Percentiles rank a stretch among this genome's conserved stretches.
phyloP scores from a whole-genome alignment of 2,888 invertebrate species.

The Eupithecia abbreviata region DNA sequence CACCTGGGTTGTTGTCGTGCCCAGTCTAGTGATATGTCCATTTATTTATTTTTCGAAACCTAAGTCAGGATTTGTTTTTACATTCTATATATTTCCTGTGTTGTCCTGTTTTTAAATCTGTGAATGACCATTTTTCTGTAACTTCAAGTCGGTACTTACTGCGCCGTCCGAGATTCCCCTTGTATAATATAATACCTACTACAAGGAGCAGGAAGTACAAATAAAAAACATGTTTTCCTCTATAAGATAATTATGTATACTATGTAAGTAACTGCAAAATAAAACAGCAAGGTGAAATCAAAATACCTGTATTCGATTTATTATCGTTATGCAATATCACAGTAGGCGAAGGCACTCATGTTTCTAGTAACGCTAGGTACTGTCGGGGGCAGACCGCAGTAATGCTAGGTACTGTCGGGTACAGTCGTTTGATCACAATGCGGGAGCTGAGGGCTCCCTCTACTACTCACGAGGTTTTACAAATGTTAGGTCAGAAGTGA shows the following conservation, averaged over 20 bases:
- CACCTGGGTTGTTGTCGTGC: too few relatives aligned
- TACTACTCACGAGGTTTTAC: not conserved
- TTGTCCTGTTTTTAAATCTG: too few relatives aligned
- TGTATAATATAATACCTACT: too few relatives aligned
- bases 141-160: too few relatives aligned
- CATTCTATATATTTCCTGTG: too few relatives aligned
- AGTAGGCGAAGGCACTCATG: not conserved
- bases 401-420: too few relatives aligned
- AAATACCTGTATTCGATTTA: conserved; percentile 14
- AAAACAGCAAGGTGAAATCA: not conserved
- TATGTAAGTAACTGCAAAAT: not conserved
- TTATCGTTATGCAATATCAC: conserved; percentile 1
- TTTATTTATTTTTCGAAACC: too few relatives aligned
- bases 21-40: too few relatives aligned
- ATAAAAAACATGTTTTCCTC: not conserved
- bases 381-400: not conserved
- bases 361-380: not conserved
- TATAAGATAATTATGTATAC: not conserved
- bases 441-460: too few relatives aligned
- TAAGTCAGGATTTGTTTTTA: too few relatives aligned
- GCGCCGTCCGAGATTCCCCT: too few relatives aligned
- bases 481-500: not conserved
- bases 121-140: too few relatives aligned
- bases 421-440: not conserved
- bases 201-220: not conserved